phyloP scores from a whole-genome alignment of 2,113 vertebrate genomes.

The Maylandia zebra region DNA sequence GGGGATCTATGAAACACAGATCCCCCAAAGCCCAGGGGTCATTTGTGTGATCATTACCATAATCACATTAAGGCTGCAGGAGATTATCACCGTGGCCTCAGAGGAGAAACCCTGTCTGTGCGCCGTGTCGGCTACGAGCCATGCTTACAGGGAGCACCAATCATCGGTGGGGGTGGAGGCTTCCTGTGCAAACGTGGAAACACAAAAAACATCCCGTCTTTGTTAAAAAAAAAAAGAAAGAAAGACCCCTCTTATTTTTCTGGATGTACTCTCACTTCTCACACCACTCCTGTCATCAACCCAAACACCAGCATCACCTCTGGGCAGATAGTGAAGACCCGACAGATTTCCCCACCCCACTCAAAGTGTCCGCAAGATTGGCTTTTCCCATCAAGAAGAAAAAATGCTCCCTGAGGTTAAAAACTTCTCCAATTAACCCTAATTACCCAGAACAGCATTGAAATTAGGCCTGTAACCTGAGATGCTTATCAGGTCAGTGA shows the following conservation, averaged over 20 bases:
- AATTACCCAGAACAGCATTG: conserved; percentile 66
- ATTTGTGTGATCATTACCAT: conserved; percentile 93
- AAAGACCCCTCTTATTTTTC: not conserved
- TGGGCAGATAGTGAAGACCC: conserved; percentile 34
- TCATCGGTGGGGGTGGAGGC: not conserved
- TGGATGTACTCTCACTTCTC: not conserved
- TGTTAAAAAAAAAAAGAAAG: too few relatives aligned
- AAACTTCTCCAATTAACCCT: conserved; percentile 73
- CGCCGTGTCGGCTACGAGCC: conserved; percentile 32
- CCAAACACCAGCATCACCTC: conserved; percentile 50
- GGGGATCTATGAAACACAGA: conserved; percentile 56
- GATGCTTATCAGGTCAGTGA: conserved; percentile 49
- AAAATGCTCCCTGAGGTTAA: conserved; percentile 50
- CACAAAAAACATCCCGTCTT: not conserved
- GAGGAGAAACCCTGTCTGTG: conserved; percentile 64
- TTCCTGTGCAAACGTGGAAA: not conserved
- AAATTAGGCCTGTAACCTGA: conserved; percentile 66
- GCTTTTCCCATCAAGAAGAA: conserved; percentile 16
- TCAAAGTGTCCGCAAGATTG: conserved; percentile 28
- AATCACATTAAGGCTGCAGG: conserved; percentile 87
- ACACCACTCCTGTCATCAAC: conserved; percentile 15
- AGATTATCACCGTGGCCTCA: conserved; percentile 72
- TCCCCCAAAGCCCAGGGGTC: conserved; percentile 78
- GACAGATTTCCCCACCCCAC: conserved; percentile 11
- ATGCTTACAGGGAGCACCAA: conserved; percentile 14